These are phyloP conservation scores for Panonychus citri DNA, from an alignment of 1,140 invertebrate species.

Conservation along the genomic window DNA sequence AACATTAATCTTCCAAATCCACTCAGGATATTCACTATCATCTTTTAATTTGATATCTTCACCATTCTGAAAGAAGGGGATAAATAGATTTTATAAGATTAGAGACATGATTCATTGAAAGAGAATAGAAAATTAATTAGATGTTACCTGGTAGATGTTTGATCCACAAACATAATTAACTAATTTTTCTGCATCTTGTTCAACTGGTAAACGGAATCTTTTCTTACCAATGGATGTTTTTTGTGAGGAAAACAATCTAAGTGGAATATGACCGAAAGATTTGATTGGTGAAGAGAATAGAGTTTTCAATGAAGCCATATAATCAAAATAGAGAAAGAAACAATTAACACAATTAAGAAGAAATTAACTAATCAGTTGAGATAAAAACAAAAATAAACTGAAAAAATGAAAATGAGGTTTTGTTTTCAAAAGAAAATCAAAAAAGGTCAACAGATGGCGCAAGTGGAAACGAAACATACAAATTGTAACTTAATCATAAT, in stretches of 20 bases:
- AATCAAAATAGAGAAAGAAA: no score
- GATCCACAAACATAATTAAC: constrained; percentile 59
- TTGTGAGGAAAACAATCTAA: neutral
- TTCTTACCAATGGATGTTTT: constrained; percentile 11
- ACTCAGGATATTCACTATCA: constrained; percentile 73
- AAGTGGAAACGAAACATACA: no score
- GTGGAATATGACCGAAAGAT: no score
- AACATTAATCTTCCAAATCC: constrained; percentile 55
- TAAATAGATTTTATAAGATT: neutral
- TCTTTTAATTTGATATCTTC: constrained; percentile 59
- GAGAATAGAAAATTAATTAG: neutral
- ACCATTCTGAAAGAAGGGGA: constrained; percentile 24
- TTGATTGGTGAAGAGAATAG: no score
- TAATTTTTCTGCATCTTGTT: constrained; percentile 56
- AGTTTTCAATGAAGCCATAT: no score
- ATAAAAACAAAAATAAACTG: no score
- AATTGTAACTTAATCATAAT: no score
- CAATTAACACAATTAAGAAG: no score
- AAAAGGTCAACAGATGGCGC: no score
- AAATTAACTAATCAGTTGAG: no score
- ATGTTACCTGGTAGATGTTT: constrained; percentile 37
- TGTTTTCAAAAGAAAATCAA: no score
- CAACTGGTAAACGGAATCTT: constrained; percentile 42
- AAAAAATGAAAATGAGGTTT: no score
- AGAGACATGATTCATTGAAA: neutral